phyloP scores from a whole-genome alignment of 1,140 invertebrate genomes.

The Centruroides vittatus region DNA sequence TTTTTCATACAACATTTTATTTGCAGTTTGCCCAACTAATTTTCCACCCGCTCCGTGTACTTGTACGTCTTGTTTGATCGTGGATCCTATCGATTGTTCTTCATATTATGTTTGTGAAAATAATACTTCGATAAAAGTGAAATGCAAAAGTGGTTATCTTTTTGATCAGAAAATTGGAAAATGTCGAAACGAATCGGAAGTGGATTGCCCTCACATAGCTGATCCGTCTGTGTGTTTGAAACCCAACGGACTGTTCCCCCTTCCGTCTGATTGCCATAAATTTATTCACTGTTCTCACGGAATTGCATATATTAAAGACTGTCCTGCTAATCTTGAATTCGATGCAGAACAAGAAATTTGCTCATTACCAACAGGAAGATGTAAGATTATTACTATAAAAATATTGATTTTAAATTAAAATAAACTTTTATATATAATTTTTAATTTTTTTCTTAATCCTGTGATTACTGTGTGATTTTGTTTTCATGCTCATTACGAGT shows the following conservation, averaged over 20 bases:
- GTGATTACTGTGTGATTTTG: too few relatives aligned
- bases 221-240: not conserved
- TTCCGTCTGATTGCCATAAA: slow-evolving; percentile 11
- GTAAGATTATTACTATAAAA: slow-evolving; percentile 1
- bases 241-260: slow-evolving; percentile 1
- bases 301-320: slow-evolving; percentile 17
- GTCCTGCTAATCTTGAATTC: slow-evolving; percentile 9
- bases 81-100: not conserved
- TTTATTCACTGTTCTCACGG: slow-evolving; percentile 21
- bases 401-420: not conserved
- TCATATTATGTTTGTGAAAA: not conserved
- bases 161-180: slow-evolving; percentile 35
- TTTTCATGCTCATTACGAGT: too few relatives aligned
- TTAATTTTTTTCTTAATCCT: too few relatives aligned
- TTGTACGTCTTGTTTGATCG: not conserved
- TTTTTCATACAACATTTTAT: too few relatives aligned
- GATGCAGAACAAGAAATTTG: slow-evolving; percentile 1
- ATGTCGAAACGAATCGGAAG: slow-evolving; percentile 33
- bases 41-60: not conserved
- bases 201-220: not conserved
- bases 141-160: slow-evolving; percentile 35
- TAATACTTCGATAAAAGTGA: not conserved
- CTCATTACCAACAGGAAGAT: not conserved
- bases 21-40: not conserved
- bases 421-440: not conserved